Evolutionary conservation across 2,797 vertebrate genomes (phyloP), one percentile per base, ranked within the genome.

Genomic region (Rousettus madagascariensis): DNA sequence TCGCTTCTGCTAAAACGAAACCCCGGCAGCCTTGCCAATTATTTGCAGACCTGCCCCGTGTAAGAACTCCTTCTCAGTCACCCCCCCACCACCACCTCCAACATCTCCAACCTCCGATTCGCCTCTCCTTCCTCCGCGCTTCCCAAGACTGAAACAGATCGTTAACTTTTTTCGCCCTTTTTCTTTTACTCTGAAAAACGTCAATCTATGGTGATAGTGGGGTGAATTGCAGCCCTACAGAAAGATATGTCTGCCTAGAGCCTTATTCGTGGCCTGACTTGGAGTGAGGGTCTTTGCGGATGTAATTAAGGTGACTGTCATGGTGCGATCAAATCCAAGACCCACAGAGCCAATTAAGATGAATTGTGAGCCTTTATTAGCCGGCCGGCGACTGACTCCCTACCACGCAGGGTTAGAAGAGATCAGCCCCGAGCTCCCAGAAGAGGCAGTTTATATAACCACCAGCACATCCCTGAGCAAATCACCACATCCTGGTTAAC

Each of bases 141-240:
- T 65, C n/a, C 10, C 20, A 84, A 75, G 57, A 46, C 22, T 24
- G 46, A 55, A 30, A 12, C 15, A 8, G 24, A 59, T 17, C 0
- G 0, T 46, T 13, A 12, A 13, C 46, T 11, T 46, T 46, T 13
- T 2, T 4, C 12, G 12, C 3, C 2, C 8, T 41, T 66, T 41
- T 30, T 33, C 78, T n/a, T 49, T 90, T 20, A 57, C 46, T 66
- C 57, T 91, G 33, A n/a, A 22, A 68, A 53, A 68, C 72, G 72
- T 49, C 57, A 0, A 0, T 57, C 19, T 22, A 10, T 3, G 2
- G 43, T 28, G 6, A 0, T 2, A 10, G 7, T 43, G 49, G 24
- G 53, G 46, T 61, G 61, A 63, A 36, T 30, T 20, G 28, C 28
- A n/a, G 3, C 19, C 19, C 4, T 20, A 59, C 2, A 49, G 49